Base-by-base conservation (phyloP, 2,888 invertebrate genomes). In the Tupiocoris notatus region DNA sequence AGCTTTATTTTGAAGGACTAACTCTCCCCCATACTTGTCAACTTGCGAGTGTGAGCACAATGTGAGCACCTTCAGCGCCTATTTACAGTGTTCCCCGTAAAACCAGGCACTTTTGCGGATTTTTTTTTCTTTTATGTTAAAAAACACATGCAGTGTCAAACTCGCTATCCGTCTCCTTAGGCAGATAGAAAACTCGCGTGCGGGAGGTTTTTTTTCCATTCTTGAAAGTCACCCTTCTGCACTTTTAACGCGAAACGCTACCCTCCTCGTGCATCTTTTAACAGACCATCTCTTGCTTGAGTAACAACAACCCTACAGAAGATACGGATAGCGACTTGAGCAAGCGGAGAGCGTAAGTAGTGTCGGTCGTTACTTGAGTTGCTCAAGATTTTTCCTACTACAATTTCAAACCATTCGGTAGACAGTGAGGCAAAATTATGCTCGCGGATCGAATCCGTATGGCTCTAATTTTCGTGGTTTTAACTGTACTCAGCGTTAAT, bases 91-190 rank as follows among this genome's bases (percentile, higher is more conserved):
- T 65, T 7, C 6, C 39, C 39, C 39, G 39, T 39, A 12, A 39
- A 39, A 39, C 39, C 39, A 39, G 39, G 39, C 39, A 39, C 39
- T 39, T 39, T 39, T 39, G 39, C 39, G 39, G 39, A 39, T 39
- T 39, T 39, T 39, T 39, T 39, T 39, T 39, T 39, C 65, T 65
- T 65, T 65, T 65, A 24, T 65, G 39, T 65, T 1, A 24, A 65
- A 65, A 39, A 65, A 39, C 65, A 65, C 65, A 39, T 65, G 54
- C 65, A 65, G 65, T 65, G 65, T 65, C 18, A 65, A 65, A 39
- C 65, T 65, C 65, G n/a, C n/a, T 20, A 18, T 39, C 39, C 39
- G 39, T 39, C 39, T 39, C 39, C 39, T 18, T 24, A 65, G 18
- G 39, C 20, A 18, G 20, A 65, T 39, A 65, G 54, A 25, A 65